These are phyloP conservation scores for Cecropterus lyciades DNA, from an alignment of 1,140 invertebrate species.

Conservation along the genomic window DNA sequence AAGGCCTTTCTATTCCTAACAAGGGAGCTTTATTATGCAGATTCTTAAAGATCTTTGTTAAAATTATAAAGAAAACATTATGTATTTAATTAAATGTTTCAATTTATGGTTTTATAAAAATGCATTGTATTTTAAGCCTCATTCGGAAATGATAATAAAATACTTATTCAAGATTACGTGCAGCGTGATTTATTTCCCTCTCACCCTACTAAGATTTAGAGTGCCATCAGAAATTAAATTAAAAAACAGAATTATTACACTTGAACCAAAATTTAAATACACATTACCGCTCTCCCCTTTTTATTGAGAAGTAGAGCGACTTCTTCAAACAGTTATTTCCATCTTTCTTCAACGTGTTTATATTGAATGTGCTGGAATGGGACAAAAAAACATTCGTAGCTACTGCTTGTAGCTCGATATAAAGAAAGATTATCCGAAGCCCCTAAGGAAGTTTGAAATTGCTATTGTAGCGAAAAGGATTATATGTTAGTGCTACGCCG, in stretches of 20 bases:
- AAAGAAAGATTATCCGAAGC: slow-evolving; percentile 85
- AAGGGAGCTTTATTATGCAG: too few species aligned
- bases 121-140: not conserved
- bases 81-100: not conserved
- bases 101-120: not conserved
- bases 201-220: slow-evolving; percentile 63
- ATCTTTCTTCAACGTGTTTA: slow-evolving; percentile 47
- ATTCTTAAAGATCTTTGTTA: too few species aligned
- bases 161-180: slow-evolving; percentile 8
- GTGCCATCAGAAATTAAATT: slow-evolving; percentile 80
- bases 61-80: too few species aligned
- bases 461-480: slow-evolving; percentile 85
- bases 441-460: slow-evolving; percentile 86
- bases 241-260: slow-evolving; percentile 84
- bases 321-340: slow-evolving; percentile 59
- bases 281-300: slow-evolving; percentile 82
- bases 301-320: slow-evolving; percentile 81
- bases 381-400: slow-evolving; percentile 52
- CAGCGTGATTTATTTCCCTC: slow-evolving; percentile 49
- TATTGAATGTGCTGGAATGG: slow-evolving; percentile 44
- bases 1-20: too few species aligned
- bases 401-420: slow-evolving; percentile 76
- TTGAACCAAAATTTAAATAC: slow-evolving; percentile 84
- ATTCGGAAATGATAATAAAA: slow-evolving; percentile 8
- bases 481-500: slow-evolving; percentile 84